Evolutionary conservation across 2,888 invertebrate genomes (phyloP).

Genomic region (Lepidocyrtinus sp.): DNA sequence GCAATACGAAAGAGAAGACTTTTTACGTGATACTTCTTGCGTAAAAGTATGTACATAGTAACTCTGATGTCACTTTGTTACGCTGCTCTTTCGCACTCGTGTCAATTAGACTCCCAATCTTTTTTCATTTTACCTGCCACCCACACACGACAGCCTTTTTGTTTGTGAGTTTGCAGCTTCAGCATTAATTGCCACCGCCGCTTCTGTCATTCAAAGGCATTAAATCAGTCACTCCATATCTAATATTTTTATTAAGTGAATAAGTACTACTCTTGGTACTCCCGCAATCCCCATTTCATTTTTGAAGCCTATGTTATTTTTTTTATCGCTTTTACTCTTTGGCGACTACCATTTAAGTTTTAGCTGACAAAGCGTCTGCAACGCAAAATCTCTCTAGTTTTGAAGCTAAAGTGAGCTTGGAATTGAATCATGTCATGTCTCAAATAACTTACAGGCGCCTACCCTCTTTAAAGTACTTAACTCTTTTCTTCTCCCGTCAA

Average conservation of each 20-base stretch:
- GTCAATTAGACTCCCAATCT: background rate
- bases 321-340: background rate
- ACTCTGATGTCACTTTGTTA: too few relatives aligned
- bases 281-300: background rate
- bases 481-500: slow-evolving; percentile 12
- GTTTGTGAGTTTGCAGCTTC: background rate
- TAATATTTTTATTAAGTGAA: background rate
- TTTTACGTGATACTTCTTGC: too few relatives aligned
- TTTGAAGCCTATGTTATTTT: background rate
- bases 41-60: too few relatives aligned
- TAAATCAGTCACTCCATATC: background rate
- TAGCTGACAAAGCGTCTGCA: background rate
- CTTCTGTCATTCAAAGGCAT: background rate
- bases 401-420: background rate
- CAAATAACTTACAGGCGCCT: background rate
- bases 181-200: background rate
- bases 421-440: background rate
- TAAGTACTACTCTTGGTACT: background rate
- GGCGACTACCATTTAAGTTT: background rate
- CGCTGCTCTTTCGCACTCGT: too few relatives aligned
- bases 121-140: background rate
- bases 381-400: slow-evolving; percentile 1
- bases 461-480: background rate
- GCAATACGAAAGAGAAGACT: too few relatives aligned
- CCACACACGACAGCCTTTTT: background rate